Evolutionary conservation across 2,797 vertebrate species (phyloP), one percentile per base, ranked within the genome.

Genomic region (Xenentodon cancila): DNA sequence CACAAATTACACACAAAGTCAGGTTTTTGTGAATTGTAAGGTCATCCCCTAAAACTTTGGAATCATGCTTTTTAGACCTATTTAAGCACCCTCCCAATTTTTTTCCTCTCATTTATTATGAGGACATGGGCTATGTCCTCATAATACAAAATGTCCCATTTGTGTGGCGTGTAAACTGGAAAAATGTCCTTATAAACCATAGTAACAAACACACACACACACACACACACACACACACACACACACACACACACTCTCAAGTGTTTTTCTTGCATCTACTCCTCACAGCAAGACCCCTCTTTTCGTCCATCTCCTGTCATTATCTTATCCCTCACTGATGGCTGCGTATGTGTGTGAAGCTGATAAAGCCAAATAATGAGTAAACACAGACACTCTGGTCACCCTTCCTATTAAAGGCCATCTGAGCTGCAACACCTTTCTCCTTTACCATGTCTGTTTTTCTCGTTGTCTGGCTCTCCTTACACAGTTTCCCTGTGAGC

Each of bases 291-390:
- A 76, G 80, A 51, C 22, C 46, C 54, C 68, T 53, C 32, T 78
- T 71, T 65, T 48, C 12, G 12, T 82, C 77, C 71, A 70, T 81
- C 84, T 79, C 64, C 77, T 73, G 69, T 76, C 79, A 86, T 79
- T 82, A 85, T 85, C 87, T 87, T 66, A 79, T 82, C 76, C 62
- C n/a, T 69, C 57, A 51, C 30, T 77, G 73, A 19, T 55, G 59
- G 13, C 40, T 76, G 70, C 34, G 16, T 73, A 1, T 61, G 25
- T 64, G 73, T 44, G 55, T 25, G 48, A 40, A 51, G 7, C 47
- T 59, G 85, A 83, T 84, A 75, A 81, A 75, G 54, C 21, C 37
- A 21, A 55, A 58, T 65, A 73, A 57, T 59, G 79, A 85, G 60
- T 56, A 66, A 86, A 89, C 67, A 54, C 78, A 77, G 64, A 50